Evolutionary conservation across 2,888 invertebrate genomes (phyloP).

Genomic region (Fragum fragum): DNA sequence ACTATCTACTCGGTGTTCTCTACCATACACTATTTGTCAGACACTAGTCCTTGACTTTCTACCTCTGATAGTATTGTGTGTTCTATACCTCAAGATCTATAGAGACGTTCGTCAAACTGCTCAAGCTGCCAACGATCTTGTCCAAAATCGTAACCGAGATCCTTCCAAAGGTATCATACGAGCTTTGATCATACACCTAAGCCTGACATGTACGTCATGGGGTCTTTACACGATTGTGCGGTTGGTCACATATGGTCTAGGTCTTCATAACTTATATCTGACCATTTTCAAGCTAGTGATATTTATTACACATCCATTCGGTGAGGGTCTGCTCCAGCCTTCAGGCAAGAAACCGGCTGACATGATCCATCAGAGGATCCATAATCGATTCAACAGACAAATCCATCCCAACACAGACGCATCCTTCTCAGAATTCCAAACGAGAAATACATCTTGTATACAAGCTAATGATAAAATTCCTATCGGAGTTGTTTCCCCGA

Average conservation of each 20-base stretch:
- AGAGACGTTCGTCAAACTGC: slow-evolving; percentile 42
- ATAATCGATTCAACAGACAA: slow-evolving; percentile 11
- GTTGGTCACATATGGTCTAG: slow-evolving; percentile 9
- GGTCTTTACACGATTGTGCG: slow-evolving; percentile 26
- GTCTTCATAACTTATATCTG: slow-evolving; percentile 27
- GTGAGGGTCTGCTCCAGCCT: slow-evolving; percentile 49
- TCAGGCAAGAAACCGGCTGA: slow-evolving; percentile 26
- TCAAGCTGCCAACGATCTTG: slow-evolving; percentile 24
- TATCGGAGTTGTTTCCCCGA: neutral
- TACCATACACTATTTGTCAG: slow-evolving; percentile 29
- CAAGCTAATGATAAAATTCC: neutral
- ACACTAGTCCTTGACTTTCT: slow-evolving; percentile 29
- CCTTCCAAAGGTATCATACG: slow-evolving; percentile 48
- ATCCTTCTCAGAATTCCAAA: slow-evolving; percentile 14
- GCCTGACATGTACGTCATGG: slow-evolving; percentile 38
- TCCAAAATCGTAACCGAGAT: slow-evolving; percentile 35
- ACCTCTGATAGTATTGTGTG: slow-evolving; percentile 35
- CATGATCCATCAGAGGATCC: neutral
- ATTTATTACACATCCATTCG: slow-evolving; percentile 47
- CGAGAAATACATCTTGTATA: neutral
- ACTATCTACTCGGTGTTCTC: neutral
- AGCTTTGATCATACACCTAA: slow-evolving; percentile 37
- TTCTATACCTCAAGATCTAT: slow-evolving; percentile 41
- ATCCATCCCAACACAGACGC: slow-evolving; percentile 15
- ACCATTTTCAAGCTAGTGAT: slow-evolving; percentile 48